A percentile compares a stretch with the other conserved stretches of the same genome.
These are phyloP conservation scores for Myiotriccus ornatus DNA, from an alignment of 2,797 vertebrate species.

Conservation along the genomic window DNA sequence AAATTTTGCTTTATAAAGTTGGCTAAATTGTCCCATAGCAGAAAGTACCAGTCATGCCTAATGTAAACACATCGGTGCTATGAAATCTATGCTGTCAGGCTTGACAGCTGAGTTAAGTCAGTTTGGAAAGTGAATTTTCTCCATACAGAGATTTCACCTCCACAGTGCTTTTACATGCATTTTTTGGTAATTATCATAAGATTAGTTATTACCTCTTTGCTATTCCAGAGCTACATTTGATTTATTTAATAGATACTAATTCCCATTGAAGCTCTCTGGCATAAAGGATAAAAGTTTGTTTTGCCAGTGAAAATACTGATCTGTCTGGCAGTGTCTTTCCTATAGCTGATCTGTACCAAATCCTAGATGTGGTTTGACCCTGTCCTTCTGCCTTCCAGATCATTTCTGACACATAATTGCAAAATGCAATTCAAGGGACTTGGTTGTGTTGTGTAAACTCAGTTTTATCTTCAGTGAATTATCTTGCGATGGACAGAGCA, in stretches of 20 bases:
- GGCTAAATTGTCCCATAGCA: not conserved
- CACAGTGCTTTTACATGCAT: not conserved
- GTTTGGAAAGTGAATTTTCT: not conserved
- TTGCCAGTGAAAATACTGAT: not conserved
- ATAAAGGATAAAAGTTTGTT: not conserved
- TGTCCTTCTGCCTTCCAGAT: not conserved
- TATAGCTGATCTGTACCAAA: not conserved
- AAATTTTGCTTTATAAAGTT: not conserved
- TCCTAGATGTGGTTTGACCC: rapidly evolving
- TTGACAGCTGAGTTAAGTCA: not conserved
- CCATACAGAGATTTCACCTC: not conserved
- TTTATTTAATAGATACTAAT: not conserved
- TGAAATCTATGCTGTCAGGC: not conserved
- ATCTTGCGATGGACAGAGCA: not conserved
- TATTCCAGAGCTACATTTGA: not conserved
- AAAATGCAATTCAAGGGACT: not conserved
- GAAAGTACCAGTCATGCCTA: not conserved
- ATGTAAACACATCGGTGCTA: not conserved
- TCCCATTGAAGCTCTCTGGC: not conserved
- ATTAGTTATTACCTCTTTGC: not conserved
- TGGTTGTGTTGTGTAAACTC: not conserved
- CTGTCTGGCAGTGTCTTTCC: not conserved
- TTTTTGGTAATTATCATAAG: not conserved
- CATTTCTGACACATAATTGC: not conserved
- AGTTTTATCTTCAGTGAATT: not conserved